These are phyloP conservation scores for Triplophysa siluroides DNA, from an alignment of 2,113 vertebrate species.

Conservation along the genomic window DNA sequence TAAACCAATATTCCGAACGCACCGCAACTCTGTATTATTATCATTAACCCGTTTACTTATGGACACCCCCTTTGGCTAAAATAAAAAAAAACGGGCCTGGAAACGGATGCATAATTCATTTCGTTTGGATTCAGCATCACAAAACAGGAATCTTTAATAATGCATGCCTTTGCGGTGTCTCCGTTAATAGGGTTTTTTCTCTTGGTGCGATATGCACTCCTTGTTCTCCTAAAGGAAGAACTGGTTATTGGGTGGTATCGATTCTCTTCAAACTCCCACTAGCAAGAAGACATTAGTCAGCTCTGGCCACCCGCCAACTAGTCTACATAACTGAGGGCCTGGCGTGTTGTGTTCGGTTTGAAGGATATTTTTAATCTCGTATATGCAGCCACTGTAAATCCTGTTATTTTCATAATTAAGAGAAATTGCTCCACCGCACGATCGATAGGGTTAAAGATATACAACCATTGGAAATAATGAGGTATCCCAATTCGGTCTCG, in stretches of 20 bases:
- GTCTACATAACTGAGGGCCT: constrained; percentile 57
- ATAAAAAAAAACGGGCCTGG: constrained; percentile 47
- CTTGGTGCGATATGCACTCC: constrained; percentile 70
- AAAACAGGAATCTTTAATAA: constrained; percentile 72
- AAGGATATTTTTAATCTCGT: constrained; percentile 67
- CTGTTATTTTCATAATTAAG: constrained; percentile 70
- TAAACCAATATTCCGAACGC: constrained; percentile 26
- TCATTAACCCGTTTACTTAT: constrained; percentile 62
- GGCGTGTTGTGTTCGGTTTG: constrained; percentile 57
- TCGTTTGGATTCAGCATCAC: constrained; percentile 69
- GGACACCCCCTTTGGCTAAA: constrained; percentile 52
- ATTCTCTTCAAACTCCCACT: constrained; percentile 68
- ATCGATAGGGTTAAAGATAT: constrained; percentile 69
- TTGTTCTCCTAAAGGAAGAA: constrained; percentile 61
- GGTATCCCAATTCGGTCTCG: constrained; percentile 60
- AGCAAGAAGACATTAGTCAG: constrained; percentile 74
- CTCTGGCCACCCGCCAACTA: constrained; percentile 61
- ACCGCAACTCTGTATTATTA: constrained; percentile 55
- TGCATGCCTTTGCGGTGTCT: constrained; percentile 71
- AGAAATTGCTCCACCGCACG: constrained; percentile 67
- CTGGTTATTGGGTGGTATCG: constrained; percentile 71
- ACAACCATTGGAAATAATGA: constrained; percentile 62
- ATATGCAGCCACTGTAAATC: constrained; percentile 67
- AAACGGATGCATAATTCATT: constrained; percentile 73
- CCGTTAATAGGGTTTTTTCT: constrained; percentile 79